Conservation (phyloP, 1,140 invertebrate genomes). For the Drosophila kanapiae region DNA sequence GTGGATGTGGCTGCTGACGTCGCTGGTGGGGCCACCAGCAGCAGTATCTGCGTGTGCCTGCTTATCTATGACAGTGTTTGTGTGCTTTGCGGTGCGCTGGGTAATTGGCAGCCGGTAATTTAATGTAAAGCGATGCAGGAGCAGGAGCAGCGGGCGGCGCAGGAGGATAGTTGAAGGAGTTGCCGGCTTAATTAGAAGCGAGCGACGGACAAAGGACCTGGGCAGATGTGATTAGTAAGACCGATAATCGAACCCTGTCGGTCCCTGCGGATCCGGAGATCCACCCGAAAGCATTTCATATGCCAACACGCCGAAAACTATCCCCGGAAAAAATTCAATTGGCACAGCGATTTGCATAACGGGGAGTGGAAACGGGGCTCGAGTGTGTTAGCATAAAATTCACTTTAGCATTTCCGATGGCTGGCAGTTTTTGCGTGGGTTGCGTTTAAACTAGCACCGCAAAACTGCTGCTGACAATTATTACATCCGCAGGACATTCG, state of each 20-base stretch:
- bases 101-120: slow-evolving; percentile 75
- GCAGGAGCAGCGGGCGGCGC: background rate
- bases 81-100: slow-evolving; percentile 52
- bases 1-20: slow-evolving; percentile 5
- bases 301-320: slow-evolving; percentile 29
- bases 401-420: slow-evolving; percentile 73
- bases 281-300: slow-evolving; percentile 28
- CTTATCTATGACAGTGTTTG: slow-evolving; percentile 42
- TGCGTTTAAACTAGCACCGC: slow-evolving; percentile 72
- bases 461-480: slow-evolving; percentile 80
- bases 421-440: slow-evolving; percentile 63
- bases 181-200: slow-evolving; percentile 35
- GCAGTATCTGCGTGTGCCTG: slow-evolving; percentile 18
- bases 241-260: slow-evolving; percentile 31
- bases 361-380: background rate
- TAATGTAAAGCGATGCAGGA: slow-evolving; percentile 45
- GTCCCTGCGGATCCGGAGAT: slow-evolving; percentile 1
- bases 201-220: slow-evolving; percentile 20
- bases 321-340: slow-evolving; percentile 31
- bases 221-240: slow-evolving; percentile 32
- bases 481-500: slow-evolving; percentile 76
- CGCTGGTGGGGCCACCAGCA: slow-evolving; percentile 8
- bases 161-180: slow-evolving; percentile 38
- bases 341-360: slow-evolving; percentile 7
- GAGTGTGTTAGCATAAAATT: slow-evolving; percentile 71